These are phyloP conservation scores for Acanthopagrus latus DNA, from an alignment of 2,797 vertebrate species.

Conservation along the genomic window DNA sequence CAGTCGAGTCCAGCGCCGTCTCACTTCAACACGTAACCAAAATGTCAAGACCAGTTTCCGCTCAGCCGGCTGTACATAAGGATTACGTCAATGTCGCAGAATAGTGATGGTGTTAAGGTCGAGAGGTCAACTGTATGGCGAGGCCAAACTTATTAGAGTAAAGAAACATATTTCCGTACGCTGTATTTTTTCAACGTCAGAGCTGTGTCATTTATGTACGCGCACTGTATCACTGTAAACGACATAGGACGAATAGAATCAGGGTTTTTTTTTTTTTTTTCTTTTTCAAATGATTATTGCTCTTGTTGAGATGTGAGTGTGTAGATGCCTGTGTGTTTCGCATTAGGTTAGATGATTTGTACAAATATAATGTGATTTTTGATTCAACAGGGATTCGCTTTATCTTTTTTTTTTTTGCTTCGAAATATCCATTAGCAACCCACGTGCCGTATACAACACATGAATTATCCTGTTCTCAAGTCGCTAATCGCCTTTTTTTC, in stretches of 20 bases:
- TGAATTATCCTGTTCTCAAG: not conserved
- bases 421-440: constrained; percentile 4
- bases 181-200: constrained; percentile 73
- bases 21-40: constrained; percentile 25
- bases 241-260: constrained; percentile 48
- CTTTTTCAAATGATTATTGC: constrained; percentile 29
- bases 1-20: constrained; percentile 9
- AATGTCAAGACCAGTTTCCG: constrained; percentile 5
- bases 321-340: constrained; percentile 64
- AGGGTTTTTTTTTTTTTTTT: constrained; percentile 36
- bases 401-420: constrained; percentile 34
- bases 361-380: constrained; percentile 46
- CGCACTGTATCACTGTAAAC: constrained; percentile 55
- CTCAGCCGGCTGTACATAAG: constrained; percentile 48
- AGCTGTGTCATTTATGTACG: constrained; percentile 55
- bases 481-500: not conserved
- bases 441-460: not conserved
- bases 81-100: constrained; percentile 24
- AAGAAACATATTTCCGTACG: constrained; percentile 65
- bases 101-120: not conserved
- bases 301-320: constrained; percentile 57
- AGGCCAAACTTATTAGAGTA: constrained; percentile 29
- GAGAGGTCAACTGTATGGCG: constrained; percentile 6
- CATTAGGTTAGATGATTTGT: constrained; percentile 55
- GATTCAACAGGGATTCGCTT: constrained; percentile 49